Conservation (phyloP, 2,888 invertebrate species). For the Chymomyza procnemis region DNA sequence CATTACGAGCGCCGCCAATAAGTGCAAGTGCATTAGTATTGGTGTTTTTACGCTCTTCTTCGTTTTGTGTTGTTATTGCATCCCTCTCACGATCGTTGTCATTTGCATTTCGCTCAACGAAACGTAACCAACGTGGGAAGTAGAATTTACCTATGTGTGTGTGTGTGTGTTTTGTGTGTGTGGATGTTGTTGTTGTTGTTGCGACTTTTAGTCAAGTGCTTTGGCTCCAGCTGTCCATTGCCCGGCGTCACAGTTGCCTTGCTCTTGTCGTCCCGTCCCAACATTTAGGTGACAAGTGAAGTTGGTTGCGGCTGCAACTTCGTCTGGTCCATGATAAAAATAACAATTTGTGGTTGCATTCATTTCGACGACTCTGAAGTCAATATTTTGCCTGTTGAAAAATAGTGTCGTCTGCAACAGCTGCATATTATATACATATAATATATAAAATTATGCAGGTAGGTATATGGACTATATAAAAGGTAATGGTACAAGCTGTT, state of each 20-base stretch:
- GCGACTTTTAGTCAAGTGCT: conserved; percentile 48
- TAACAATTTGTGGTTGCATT: conserved; percentile 50
- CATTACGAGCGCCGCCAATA: conserved; percentile 50
- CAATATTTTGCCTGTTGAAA: conserved; percentile 27
- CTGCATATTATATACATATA: background rate
- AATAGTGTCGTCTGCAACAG: background rate
- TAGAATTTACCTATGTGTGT: conserved; percentile 14
- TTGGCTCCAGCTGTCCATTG: conserved; percentile 34
- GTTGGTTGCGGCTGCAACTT: background rate
- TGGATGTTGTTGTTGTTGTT: background rate
- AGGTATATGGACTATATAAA: background rate
- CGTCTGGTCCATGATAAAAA: conserved; percentile 45
- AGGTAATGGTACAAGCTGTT: background rate
- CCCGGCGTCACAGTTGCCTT: no score
- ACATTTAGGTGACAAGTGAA: background rate
- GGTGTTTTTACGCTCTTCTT: background rate
- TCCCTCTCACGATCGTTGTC: conserved; percentile 44
- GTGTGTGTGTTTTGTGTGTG: background rate
- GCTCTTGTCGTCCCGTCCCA: background rate
- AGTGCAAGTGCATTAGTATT: conserved; percentile 57
- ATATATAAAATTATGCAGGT: no score
- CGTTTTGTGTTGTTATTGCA: conserved; percentile 16
- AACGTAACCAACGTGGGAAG: conserved; percentile 68
- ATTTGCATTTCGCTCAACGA: conserved; percentile 60
- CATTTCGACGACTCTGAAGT: conserved; percentile 46